These are phyloP conservation scores for Oscheius sp. DNA, from an alignment of 2,888 invertebrate genomes.

Conservation along the genomic window DNA sequence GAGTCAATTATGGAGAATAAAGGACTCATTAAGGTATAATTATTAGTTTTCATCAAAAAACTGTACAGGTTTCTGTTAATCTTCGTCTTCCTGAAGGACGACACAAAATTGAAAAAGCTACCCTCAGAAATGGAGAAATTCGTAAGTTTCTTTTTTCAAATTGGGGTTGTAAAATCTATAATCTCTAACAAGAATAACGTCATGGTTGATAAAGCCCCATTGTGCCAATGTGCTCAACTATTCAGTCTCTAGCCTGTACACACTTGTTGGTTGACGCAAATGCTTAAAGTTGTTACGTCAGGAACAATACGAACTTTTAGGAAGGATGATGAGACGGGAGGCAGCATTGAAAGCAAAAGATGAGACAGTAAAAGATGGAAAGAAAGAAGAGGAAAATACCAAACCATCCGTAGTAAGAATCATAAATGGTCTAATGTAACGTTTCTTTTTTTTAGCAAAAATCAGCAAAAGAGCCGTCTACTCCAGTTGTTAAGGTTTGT, in stretches of 20 bases:
- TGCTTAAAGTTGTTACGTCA: not conserved
- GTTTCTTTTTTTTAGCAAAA: slow-evolving; percentile 38
- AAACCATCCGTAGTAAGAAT: not conserved
- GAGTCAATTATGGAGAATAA: slow-evolving; percentile 62
- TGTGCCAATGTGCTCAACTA: too few relatives aligned
- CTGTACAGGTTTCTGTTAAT: slow-evolving; percentile 59
- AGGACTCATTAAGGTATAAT: slow-evolving; percentile 62
- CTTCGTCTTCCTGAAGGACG: slow-evolving; percentile 68
- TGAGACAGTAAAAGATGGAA: slow-evolving; percentile 45
- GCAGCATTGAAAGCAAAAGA: slow-evolving; percentile 49
- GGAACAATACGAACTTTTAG: too few relatives aligned
- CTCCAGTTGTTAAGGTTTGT: slow-evolving; percentile 23
- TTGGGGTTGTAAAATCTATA: too few relatives aligned
- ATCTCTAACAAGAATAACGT: too few relatives aligned
- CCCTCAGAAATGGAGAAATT: slow-evolving; percentile 67
- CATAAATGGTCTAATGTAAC: not conserved
- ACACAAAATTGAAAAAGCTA: slow-evolving; percentile 67
- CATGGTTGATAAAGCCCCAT: too few relatives aligned
- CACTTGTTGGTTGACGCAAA: not conserved
- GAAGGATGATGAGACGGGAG: slow-evolving; percentile 61
- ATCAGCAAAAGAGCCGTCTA: slow-evolving; percentile 34
- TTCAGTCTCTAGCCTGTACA: too few relatives aligned
- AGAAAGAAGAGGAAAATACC: slow-evolving; percentile 43
- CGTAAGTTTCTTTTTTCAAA: slow-evolving; percentile 55
- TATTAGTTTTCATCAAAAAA: not conserved